A percentile compares a stretch with the other conserved stretches of the same genome.
These are phyloP conservation scores for Craseonycteris thonglongyai DNA, from an alignment of 2,113 vertebrate genomes.

Conservation along the genomic window DNA sequence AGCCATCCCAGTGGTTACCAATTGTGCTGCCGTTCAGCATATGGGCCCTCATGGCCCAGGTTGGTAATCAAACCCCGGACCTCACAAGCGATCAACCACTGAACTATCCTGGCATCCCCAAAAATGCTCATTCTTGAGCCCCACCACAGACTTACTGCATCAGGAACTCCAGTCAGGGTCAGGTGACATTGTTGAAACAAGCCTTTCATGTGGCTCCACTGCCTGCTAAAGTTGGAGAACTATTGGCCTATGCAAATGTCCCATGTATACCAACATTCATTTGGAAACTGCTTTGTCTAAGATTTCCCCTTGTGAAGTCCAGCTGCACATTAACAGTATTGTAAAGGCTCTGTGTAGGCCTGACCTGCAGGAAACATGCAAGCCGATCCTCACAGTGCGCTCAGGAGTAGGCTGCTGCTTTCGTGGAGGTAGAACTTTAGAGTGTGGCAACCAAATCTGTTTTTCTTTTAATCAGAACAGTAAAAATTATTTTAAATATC, in stretches of 20 bases:
- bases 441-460: background rate
- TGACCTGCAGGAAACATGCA: background rate
- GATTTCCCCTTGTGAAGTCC: background rate
- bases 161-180: background rate
- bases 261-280: background rate
- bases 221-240: background rate
- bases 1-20: too few relatives aligned
- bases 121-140: too few relatives aligned
- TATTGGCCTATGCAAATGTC: background rate
- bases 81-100: too few relatives aligned
- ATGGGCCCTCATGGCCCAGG: too few relatives aligned
- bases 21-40: too few relatives aligned
- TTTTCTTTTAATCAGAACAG: slow-evolving; percentile 19
- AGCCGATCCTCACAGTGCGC: background rate
- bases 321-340: background rate
- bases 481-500: background rate
- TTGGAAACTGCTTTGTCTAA: background rate
- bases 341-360: background rate
- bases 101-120: too few relatives aligned
- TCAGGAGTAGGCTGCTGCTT: background rate
- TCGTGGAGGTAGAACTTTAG: background rate
- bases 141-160: background rate
- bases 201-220: background rate
- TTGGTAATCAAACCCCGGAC: too few relatives aligned
- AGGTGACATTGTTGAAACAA: background rate